Evolutionary conservation across 2,888 invertebrate species (phyloP).

Genomic region (Ganaspis brasiliensis): DNA sequence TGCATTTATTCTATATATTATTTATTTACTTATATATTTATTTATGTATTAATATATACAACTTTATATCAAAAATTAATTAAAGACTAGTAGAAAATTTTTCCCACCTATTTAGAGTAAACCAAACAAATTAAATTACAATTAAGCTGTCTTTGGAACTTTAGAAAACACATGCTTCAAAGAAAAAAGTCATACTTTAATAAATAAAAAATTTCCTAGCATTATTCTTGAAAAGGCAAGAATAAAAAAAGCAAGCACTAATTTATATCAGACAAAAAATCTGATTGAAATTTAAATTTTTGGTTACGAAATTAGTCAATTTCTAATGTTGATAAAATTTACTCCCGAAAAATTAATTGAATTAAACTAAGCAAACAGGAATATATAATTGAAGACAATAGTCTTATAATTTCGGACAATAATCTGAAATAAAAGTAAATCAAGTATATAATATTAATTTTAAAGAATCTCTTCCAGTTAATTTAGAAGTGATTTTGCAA

Average conservation of each 20-base stretch:
- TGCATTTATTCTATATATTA: too few species aligned
- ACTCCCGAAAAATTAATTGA: background rate
- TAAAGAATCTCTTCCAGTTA: too few species aligned
- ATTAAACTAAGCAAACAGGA: background rate
- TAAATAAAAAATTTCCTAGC: background rate
- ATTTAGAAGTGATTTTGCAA: background rate
- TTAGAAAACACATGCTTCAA: background rate
- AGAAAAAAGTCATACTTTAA: background rate
- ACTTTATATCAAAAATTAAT: too few species aligned
- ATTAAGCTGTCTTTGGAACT: too few species aligned
- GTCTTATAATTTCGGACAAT: background rate
- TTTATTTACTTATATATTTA: too few species aligned
- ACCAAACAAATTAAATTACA: too few species aligned
- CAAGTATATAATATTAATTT: too few species aligned
- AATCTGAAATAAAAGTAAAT: conserved; percentile 9
- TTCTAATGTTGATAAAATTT: background rate
- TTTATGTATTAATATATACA: too few species aligned
- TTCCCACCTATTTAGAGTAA: too few species aligned
- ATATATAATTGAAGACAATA: background rate
- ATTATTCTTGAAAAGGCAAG: background rate
- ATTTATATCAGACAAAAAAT: background rate
- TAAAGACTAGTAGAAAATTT: too few species aligned
- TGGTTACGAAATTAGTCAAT: background rate
- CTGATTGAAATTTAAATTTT: background rate
- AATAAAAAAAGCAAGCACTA: background rate